These are phyloP conservation scores for Echiichthys vipera DNA, from an alignment of 2,797 vertebrate species.

Conservation along the genomic window DNA sequence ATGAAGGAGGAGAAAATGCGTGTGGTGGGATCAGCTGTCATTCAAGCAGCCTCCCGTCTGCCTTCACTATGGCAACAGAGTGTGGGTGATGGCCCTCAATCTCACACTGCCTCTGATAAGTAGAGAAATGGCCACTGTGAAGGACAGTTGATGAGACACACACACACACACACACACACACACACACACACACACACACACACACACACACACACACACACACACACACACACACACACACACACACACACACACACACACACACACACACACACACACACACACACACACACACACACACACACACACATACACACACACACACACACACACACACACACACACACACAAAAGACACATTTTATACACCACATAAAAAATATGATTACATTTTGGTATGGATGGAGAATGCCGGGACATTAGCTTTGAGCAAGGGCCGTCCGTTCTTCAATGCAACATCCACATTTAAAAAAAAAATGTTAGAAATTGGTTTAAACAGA, in stretches of 20 bases:
- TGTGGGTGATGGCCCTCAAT: slow-evolving; percentile 70
- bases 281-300: slow-evolving; percentile 1
- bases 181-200: background rate
- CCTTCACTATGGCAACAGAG: slow-evolving; percentile 75
- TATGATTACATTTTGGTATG: background rate
- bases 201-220: background rate
- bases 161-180: background rate
- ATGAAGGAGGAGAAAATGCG: slow-evolving; percentile 34
- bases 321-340: background rate
- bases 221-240: background rate
- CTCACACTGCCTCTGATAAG: slow-evolving; percentile 63
- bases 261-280: background rate
- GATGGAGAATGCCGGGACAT: background rate
- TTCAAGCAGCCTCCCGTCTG: slow-evolving; percentile 66
- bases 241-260: background rate
- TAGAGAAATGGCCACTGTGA: slow-evolving; percentile 54
- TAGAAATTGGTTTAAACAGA: background rate
- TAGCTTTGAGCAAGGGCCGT: background rate
- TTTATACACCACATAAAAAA: background rate
- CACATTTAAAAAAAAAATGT: background rate
- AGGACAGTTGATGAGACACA: slow-evolving; percentile 41
- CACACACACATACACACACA: background rate
- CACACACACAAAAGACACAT: background rate
- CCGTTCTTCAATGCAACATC: background rate
- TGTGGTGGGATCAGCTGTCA: slow-evolving; percentile 69